Percentiles rank a stretch among this genome's conserved stretches.
These are phyloP conservation scores for Listrodromus nycthemerus DNA, from an alignment of 2,888 invertebrate genomes.

Conservation along the genomic window DNA sequence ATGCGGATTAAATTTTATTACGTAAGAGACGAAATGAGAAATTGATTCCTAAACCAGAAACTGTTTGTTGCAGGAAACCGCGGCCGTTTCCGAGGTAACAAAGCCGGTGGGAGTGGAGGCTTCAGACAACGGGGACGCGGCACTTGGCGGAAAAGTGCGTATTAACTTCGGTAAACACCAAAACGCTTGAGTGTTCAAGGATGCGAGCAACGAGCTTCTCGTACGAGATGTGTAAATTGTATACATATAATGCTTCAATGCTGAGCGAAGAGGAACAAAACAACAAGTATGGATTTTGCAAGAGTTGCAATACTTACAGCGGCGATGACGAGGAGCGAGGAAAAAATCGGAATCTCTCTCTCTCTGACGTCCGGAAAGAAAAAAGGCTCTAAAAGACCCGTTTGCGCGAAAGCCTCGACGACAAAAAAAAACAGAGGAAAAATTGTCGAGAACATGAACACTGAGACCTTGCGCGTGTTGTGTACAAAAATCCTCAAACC, in stretches of 20 bases:
- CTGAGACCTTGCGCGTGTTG: slow-evolving; percentile 5
- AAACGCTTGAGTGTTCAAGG: slow-evolving; percentile 49
- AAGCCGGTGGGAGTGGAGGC: slow-evolving; percentile 79
- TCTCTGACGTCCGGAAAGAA: slow-evolving; percentile 31
- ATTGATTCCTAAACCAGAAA: slow-evolving; percentile 16
- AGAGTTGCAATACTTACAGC: slow-evolving; percentile 60
- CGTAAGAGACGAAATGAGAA: neutral
- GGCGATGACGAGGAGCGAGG: slow-evolving; percentile 56
- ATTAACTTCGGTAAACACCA: slow-evolving; percentile 71
- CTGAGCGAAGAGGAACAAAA: slow-evolving; percentile 48
- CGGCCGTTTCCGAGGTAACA: slow-evolving; percentile 81
- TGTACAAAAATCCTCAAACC: neutral
- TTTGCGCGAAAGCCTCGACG: slow-evolving; percentile 63
- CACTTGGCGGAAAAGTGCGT: slow-evolving; percentile 82
- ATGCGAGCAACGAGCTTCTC: slow-evolving; percentile 58
- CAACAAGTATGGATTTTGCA: slow-evolving; percentile 64
- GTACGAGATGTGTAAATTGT: slow-evolving; percentile 67
- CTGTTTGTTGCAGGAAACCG: slow-evolving; percentile 75
- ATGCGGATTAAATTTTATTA: neutral
- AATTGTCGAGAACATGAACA: slow-evolving; percentile 1
- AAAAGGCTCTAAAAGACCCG: slow-evolving; percentile 65
- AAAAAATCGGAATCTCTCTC: slow-evolving; percentile 51
- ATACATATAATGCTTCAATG: slow-evolving; percentile 41
- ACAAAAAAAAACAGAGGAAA: slow-evolving; percentile 34
- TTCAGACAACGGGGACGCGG: slow-evolving; percentile 81